Evolutionary conservation across 2,797 vertebrate genomes (phyloP).

Genomic region (Chromis chromis): DNA sequence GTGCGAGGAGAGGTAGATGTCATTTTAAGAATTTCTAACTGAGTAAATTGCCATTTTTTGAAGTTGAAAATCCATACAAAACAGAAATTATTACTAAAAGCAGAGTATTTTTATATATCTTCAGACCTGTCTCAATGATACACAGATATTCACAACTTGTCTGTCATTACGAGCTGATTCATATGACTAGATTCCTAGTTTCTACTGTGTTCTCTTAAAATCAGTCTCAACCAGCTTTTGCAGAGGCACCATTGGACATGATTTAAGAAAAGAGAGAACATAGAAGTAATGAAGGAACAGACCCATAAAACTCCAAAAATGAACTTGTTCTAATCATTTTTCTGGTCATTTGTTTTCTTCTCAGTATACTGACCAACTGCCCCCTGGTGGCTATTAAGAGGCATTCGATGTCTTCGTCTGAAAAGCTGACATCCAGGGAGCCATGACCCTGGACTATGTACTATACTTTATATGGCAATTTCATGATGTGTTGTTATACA

Average conservation of each 20-base stretch:
- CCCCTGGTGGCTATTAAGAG: constrained; percentile 34
- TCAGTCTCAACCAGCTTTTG: neutral
- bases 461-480: neutral
- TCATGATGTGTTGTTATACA: constrained; percentile 6
- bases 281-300: neutral
- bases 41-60: no score
- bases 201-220: neutral
- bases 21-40: neutral
- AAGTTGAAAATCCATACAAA: neutral
- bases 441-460: constrained; percentile 21
- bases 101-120: neutral
- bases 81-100: neutral
- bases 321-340: neutral
- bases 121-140: neutral
- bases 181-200: neutral
- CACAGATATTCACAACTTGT: neutral
- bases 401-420: neutral
- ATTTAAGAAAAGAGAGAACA: no score
- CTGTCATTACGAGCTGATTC: neutral
- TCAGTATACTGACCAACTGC: constrained; percentile 3
- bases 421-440: constrained; percentile 3
- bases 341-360: neutral
- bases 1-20: neutral
- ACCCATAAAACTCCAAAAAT: no score
- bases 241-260: neutral